Conservation (phyloP, 2,797 vertebrate species). For the Lophius americanus region DNA sequence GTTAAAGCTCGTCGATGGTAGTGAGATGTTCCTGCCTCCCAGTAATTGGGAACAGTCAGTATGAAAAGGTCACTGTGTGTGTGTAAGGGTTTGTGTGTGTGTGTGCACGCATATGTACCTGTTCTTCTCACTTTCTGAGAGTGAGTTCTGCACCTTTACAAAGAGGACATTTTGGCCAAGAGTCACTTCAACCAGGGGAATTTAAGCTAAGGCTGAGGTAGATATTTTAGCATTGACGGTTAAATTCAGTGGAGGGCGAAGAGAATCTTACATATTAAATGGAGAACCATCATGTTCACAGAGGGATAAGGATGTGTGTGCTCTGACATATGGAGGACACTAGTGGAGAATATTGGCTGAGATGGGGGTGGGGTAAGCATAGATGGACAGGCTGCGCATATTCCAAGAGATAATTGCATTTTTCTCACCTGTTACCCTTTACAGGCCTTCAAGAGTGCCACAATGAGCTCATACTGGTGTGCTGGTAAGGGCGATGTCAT, state of each 20-base stretch:
- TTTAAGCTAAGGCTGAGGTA: constrained; percentile 9
- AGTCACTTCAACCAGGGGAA: neutral
- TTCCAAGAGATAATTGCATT: constrained; percentile 81
- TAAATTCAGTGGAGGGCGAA: constrained; percentile 14
- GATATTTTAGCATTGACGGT: constrained; percentile 3
- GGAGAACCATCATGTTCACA: constrained; percentile 20
- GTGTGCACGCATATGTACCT: constrained; percentile 12
- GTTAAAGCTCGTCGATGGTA: constrained; percentile 57
- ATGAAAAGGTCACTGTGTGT: constrained; percentile 76
- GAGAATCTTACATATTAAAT: constrained; percentile 9
- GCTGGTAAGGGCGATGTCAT: constrained; percentile 98
- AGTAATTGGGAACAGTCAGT: constrained; percentile 78
- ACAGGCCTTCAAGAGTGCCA: constrained; percentile 94
- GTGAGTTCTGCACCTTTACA: constrained; percentile 18
- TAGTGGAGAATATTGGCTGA: constrained; percentile 22
- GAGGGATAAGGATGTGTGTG: constrained; percentile 13
- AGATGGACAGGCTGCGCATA: constrained; percentile 56
- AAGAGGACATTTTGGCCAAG: constrained; percentile 8
- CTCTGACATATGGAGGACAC: constrained; percentile 27
- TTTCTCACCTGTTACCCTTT: constrained; percentile 78
- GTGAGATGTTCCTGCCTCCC: constrained; percentile 72
- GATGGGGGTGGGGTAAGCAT: constrained; percentile 40
- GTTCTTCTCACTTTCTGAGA: constrained; percentile 38
- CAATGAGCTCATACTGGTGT: constrained; percentile 99
- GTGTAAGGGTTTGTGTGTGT: constrained; percentile 14